These are phyloP conservation scores for Lordiphosa clarofinis DNA, from an alignment of 1,140 invertebrate genomes.

Conservation along the genomic window DNA sequence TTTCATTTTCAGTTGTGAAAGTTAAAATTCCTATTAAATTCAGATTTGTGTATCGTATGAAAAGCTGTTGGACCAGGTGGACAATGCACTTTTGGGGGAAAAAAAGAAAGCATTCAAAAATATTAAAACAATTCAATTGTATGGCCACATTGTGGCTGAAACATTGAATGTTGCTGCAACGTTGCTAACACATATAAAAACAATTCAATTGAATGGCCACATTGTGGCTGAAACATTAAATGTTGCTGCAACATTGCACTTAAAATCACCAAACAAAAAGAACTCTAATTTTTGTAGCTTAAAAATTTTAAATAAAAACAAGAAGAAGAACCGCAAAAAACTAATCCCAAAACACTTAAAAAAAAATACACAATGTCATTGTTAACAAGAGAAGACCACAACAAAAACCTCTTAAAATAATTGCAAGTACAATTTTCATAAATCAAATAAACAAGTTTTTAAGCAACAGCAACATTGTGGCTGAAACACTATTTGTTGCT, in stretches of 20 bases:
- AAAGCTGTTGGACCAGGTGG: neutral
- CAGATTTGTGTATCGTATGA: constrained; percentile 31
- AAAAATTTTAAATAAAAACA: constrained; percentile 17
- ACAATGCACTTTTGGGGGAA: constrained; percentile 2
- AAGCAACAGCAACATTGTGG: too few relatives aligned
- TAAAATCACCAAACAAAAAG: neutral
- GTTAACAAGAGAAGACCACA: constrained; percentile 49
- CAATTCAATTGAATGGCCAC: too few relatives aligned
- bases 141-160: too few relatives aligned
- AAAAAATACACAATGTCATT: constrained; percentile 51
- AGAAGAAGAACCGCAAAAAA: constrained; percentile 4
- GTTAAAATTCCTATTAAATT: constrained; percentile 22
- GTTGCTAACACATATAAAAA: too few relatives aligned
- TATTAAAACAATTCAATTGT: neutral
- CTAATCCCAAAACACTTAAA: too few relatives aligned
- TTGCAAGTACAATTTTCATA: constrained; percentile 36
- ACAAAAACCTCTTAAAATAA: constrained; percentile 58
- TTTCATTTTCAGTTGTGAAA: constrained; percentile 30
- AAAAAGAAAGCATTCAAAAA: constrained; percentile 27
- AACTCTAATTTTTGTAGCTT: neutral
- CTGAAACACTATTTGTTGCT: too few relatives aligned
- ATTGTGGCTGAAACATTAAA: too few relatives aligned
- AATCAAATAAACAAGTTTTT: too few relatives aligned
- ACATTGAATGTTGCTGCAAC: neutral
- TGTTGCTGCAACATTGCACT: too few relatives aligned